Evolutionary conservation across 2,888 invertebrate species (phyloP).

Genomic region (Ophion ellenae): DNA sequence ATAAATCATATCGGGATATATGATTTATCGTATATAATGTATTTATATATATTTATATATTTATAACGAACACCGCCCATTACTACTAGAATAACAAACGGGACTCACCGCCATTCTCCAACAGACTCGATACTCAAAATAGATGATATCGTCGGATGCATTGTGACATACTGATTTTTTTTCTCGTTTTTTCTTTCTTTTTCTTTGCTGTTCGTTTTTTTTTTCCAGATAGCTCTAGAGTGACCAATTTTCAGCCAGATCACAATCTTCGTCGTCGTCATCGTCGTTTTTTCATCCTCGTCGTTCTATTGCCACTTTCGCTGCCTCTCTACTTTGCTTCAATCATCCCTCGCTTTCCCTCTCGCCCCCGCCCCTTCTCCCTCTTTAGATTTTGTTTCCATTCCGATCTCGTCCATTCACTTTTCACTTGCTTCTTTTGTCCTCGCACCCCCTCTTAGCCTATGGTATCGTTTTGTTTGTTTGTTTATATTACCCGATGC

Average conservation of each 20-base stretch:
- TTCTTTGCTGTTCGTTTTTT: constrained; percentile 28
- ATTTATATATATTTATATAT: constrained; percentile 81
- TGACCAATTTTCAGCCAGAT: constrained; percentile 61
- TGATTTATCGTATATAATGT: constrained; percentile 81
- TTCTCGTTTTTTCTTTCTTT: constrained; percentile 47
- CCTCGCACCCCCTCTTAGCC: constrained; percentile 58
- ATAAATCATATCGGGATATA: constrained; percentile 82
- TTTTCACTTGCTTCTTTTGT: constrained; percentile 60
- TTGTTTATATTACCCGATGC: constrained; percentile 60
- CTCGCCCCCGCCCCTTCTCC: constrained; percentile 20
- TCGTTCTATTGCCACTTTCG: constrained; percentile 58
- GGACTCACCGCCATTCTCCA: constrained; percentile 74
- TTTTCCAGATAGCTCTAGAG: constrained; percentile 63
- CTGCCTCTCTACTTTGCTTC: constrained; percentile 37
- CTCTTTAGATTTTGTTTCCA: not conserved
- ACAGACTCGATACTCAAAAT: constrained; percentile 79
- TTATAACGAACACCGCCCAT: constrained; percentile 84
- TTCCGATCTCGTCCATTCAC: constrained; percentile 57
- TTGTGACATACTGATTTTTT: constrained; percentile 74
- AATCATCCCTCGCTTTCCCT: constrained; percentile 1
- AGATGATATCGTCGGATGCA: constrained; percentile 81
- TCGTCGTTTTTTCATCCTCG: constrained; percentile 53
- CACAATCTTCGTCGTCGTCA: constrained; percentile 64
- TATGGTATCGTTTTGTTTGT: constrained; percentile 59
- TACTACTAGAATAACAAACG: constrained; percentile 83